phyloP scores from a whole-genome alignment of 1,140 invertebrate genomes.

The Octopus bimaculoides region DNA sequence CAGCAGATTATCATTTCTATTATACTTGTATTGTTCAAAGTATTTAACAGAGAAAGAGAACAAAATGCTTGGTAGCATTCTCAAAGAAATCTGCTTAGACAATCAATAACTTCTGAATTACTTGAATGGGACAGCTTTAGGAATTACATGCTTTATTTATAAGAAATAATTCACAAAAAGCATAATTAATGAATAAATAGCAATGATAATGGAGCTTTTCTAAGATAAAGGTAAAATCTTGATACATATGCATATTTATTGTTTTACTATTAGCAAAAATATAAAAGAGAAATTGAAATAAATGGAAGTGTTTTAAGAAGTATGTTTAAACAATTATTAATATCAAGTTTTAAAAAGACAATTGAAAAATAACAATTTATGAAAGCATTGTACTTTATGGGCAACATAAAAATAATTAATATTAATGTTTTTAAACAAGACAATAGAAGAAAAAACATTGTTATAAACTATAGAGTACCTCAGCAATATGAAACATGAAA shows the following conservation, averaged over 20 bases:
- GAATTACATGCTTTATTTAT: not conserved
- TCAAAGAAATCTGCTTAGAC: conserved; percentile 3
- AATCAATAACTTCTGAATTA: not conserved
- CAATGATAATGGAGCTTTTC: not conserved
- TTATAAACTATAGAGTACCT: no score
- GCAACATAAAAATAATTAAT: not conserved
- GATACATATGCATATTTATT: not conserved
- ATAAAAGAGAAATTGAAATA: conserved; percentile 8
- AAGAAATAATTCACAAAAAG: not conserved
- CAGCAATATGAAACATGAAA: no score
- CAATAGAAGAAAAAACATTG: not conserved
- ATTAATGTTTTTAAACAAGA: not conserved
- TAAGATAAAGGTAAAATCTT: not conserved
- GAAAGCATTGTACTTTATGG: not conserved
- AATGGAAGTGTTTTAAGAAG: conserved; percentile 1
- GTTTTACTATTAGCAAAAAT: not conserved
- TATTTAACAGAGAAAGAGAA: not conserved
- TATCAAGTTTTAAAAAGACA: not conserved
- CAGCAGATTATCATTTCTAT: no score
- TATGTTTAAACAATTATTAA: conserved; percentile 2
- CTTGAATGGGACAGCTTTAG: conserved; percentile 7
- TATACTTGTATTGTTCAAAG: not conserved
- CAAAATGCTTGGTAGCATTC: not conserved
- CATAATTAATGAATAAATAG: not conserved
- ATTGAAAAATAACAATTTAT: not conserved